Percentiles rank a stretch among this genome's conserved stretches.
Evolutionary conservation across 2,113 vertebrate genomes (phyloP).

Genomic region (Stercorarius parasiticus): DNA sequence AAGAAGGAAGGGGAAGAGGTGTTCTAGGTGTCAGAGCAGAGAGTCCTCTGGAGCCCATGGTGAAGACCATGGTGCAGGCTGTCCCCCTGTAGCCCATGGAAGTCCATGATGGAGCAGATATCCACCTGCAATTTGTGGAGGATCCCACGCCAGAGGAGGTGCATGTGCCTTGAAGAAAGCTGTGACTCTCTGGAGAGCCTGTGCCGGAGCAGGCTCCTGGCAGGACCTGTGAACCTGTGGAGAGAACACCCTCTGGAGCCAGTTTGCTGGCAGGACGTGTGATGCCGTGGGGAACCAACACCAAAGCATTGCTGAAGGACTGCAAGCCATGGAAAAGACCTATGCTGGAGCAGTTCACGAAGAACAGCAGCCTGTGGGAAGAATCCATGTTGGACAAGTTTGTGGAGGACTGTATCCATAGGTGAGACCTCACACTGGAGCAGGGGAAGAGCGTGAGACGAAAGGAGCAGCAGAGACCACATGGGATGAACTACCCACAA

Average conservation of each 20-base stretch:
- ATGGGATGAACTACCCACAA: rapidly evolving
- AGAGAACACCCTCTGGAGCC: rapidly evolving
- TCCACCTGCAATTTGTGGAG: rapidly evolving
- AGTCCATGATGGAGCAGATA: rapidly evolving
- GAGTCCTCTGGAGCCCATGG: background rate
- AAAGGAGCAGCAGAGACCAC: background rate
- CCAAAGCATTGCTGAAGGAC: background rate
- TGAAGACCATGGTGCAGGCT: too few species aligned
- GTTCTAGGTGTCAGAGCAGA: rapidly evolving
- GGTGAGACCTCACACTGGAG: rapidly evolving
- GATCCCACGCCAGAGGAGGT: rapidly evolving
- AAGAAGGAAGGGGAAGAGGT: background rate
- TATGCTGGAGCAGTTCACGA: rapidly evolving
- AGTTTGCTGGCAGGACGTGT: background rate
- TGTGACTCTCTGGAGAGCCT: rapidly evolving
- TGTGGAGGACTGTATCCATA: background rate
- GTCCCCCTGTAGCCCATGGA: rapidly evolving
- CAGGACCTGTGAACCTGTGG: too few species aligned
- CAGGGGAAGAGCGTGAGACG: background rate
- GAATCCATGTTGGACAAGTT: background rate
- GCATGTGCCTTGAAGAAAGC: background rate
- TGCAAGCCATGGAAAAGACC: rapidly evolving
- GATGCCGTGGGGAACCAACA: rapidly evolving
- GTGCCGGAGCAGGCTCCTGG: rapidly evolving
- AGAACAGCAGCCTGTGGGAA: background rate